Percentiles rank a stretch among this genome's conserved stretches.
phyloP scores from a whole-genome alignment of 2,797 vertebrate species.

The Malurus leucopterus region DNA sequence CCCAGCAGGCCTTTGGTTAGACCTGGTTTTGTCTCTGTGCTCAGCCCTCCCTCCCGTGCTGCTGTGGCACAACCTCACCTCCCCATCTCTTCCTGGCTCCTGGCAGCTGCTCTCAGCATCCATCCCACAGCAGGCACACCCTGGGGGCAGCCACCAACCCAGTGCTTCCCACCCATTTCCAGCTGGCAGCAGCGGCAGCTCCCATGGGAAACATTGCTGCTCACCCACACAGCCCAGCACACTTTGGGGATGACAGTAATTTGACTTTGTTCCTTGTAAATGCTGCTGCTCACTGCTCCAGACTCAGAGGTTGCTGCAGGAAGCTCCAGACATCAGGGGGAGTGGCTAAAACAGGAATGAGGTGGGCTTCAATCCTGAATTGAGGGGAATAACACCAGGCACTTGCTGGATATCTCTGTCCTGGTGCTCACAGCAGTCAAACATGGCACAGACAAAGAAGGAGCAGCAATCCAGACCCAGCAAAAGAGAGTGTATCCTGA shows the following conservation, averaged over 20 bases:
- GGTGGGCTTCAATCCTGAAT: background rate
- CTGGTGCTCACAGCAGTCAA: background rate
- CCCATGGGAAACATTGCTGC: rapidly evolving
- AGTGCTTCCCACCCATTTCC: background rate
- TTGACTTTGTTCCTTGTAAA: background rate
- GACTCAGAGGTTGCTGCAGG: background rate
- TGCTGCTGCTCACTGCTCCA: background rate
- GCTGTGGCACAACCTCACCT: background rate
- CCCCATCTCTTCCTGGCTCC: rapidly evolving
- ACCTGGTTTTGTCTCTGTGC: background rate
- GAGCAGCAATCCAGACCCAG: background rate
- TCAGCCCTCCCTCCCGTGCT: rapidly evolving
- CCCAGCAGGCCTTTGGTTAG: background rate
- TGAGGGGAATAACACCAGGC: background rate
- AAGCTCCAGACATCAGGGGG: background rate
- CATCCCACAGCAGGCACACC: background rate
- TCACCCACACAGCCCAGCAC: background rate
- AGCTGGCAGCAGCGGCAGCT: background rate
- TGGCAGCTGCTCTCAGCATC: background rate
- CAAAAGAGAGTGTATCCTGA: background rate
- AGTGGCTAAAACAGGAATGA: background rate
- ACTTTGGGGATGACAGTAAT: background rate
- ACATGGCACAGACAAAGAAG: background rate
- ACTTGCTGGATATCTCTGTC: background rate
- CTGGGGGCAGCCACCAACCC: background rate